Percentiles rank a stretch among this genome's conserved stretches.
These are phyloP conservation scores for Neuroscelio doddi DNA, from an alignment of 2,888 invertebrate genomes.

Conservation along the genomic window DNA sequence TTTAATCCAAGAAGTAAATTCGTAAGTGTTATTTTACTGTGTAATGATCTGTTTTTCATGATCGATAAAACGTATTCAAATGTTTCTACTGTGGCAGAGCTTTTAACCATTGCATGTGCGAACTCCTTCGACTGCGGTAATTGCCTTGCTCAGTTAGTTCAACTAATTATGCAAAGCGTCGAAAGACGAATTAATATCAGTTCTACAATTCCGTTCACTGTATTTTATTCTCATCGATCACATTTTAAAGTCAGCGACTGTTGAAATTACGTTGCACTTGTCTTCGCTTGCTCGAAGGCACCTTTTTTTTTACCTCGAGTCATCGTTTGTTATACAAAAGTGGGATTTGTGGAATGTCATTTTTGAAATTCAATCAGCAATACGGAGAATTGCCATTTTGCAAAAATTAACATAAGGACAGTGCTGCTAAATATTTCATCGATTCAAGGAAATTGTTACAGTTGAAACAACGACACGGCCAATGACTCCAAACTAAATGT, in stretches of 20 bases:
- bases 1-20: no score
- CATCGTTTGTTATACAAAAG: no score
- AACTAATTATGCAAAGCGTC: conserved; percentile 44
- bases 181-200: conserved; percentile 30
- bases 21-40: no score
- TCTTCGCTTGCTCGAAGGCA: conserved; percentile 3
- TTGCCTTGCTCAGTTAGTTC: conserved; percentile 48
- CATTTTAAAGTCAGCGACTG: background rate
- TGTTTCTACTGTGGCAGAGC: conserved; percentile 3
- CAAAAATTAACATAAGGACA: no score
- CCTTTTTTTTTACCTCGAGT: no score
- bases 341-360: no score
- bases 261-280: conserved; percentile 5
- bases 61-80: conserved; percentile 18
- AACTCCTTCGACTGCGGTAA: conserved; percentile 40
- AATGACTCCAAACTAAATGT: background rate
- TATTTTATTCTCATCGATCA: conserved; percentile 11
- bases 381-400: no score
- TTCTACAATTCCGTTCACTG: conserved; percentile 7
- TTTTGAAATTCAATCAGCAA: no score
- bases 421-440: no score
- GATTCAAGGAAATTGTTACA: no score
- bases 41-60: background rate
- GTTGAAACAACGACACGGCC: no score
- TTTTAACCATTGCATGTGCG: conserved; percentile 25